A percentile compares a stretch with the other conserved stretches of the same genome.
Conservation (phyloP, 2,797 vertebrate genomes). For the Ctenopoma multispine region DNA sequence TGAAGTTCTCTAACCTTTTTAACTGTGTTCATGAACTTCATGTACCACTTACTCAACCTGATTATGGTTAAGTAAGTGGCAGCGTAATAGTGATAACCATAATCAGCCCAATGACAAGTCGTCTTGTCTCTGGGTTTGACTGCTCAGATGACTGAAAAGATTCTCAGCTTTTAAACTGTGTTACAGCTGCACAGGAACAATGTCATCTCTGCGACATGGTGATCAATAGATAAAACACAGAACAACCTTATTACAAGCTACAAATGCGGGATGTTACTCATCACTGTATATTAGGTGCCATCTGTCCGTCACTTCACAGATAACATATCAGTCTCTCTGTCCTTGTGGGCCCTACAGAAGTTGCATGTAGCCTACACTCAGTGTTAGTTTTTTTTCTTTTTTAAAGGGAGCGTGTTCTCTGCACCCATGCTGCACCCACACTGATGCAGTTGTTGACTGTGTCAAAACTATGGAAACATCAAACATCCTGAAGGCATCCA, state of each 20-base stretch:
- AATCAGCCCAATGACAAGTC: neutral
- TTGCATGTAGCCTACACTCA: constrained; percentile 2
- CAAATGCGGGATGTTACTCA: constrained; percentile 43
- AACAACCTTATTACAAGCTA: constrained; percentile 1
- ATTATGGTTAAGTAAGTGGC: no score
- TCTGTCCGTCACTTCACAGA: constrained; percentile 42
- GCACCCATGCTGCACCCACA: neutral
- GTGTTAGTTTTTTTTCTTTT: constrained; percentile 25
- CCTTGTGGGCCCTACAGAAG: constrained; percentile 26
- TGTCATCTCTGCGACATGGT: no score
- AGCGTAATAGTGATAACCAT: neutral
- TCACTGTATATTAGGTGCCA: constrained; percentile 28
- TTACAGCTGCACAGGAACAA: neutral
- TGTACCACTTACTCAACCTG: neutral
- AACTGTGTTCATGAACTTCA: neutral
- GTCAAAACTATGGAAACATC: constrained; percentile 26
- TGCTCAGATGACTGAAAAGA: no score
- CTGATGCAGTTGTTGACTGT: constrained; percentile 15
- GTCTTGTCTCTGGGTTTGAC: neutral
- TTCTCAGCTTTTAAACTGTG: neutral
- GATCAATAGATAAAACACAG: no score
- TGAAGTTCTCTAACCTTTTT: neutral
- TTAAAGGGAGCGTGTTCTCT: no score
- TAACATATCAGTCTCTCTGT: constrained; percentile 52
- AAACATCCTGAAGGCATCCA: constrained; percentile 22